Percentiles rank a stretch among this genome's conserved stretches.
phyloP scores from a whole-genome alignment of 2,797 vertebrate species.

The Lacerta agilis region DNA sequence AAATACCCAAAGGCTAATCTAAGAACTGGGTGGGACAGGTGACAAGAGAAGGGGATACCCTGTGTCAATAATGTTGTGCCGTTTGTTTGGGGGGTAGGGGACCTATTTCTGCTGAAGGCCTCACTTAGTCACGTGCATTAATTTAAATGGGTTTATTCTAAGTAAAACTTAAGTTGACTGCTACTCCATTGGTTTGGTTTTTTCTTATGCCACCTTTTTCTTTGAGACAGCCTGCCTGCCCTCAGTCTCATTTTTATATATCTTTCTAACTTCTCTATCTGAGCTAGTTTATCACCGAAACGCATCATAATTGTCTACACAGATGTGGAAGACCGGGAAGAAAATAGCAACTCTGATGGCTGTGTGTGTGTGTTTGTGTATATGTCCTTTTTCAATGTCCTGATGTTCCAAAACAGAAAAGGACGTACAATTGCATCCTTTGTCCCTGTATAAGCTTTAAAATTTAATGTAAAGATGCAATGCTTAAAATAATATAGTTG shows the following conservation, averaged over 20 bases:
- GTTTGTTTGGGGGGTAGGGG: neutral
- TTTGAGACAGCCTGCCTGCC: neutral
- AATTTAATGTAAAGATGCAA: neutral
- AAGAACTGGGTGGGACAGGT: neutral
- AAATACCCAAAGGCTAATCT: neutral
- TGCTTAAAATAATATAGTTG: neutral
- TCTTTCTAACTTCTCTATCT: neutral
- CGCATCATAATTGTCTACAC: neutral
- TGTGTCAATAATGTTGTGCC: neutral
- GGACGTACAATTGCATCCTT: neutral
- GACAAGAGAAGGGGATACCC: neutral
- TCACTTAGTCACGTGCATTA: too few relatives aligned
- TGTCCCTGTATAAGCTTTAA: neutral
- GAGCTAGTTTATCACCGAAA: neutral
- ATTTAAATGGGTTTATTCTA: too few relatives aligned
- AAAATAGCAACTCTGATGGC: neutral
- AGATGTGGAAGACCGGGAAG: neutral
- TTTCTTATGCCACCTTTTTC: neutral
- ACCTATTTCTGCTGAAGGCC: too few relatives aligned
- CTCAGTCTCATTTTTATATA: neutral
- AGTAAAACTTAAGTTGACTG: too few relatives aligned
- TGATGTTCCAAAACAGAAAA: neutral
- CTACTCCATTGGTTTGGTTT: too few relatives aligned
- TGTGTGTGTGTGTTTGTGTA: neutral
- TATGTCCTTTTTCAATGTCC: neutral